phyloP scores from a whole-genome alignment of 2,888 invertebrate genomes.

The Pyrocoelia pectoralis region DNA sequence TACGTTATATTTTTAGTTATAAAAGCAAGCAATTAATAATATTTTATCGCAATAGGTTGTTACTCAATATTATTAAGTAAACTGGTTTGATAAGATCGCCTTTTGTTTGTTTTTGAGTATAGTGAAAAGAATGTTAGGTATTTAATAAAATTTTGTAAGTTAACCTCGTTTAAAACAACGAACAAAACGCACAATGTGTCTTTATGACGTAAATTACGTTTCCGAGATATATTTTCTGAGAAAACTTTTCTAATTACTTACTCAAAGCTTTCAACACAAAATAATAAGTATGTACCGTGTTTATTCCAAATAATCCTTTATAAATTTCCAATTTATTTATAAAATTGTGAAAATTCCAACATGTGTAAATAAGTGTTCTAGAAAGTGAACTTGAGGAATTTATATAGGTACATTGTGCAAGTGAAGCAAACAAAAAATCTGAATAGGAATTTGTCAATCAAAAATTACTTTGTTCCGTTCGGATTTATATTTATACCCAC shows the following conservation, averaged over 20 bases:
- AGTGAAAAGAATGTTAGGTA: background rate
- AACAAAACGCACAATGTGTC: background rate
- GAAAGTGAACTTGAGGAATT: constrained; percentile 12
- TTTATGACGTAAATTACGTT: constrained; percentile 6
- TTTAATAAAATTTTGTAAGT: constrained; percentile 1
- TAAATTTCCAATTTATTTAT: constrained; percentile 24
- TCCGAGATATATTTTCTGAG: constrained; percentile 14
- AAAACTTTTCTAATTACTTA: constrained; percentile 18
- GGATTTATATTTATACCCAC: no score
- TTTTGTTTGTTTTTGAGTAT: background rate
- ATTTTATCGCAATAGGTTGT: no score
- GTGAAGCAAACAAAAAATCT: constrained; percentile 13
- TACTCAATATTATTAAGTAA: no score
- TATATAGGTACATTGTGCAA: constrained; percentile 9
- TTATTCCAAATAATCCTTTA: constrained; percentile 18
- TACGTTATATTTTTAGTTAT: no score
- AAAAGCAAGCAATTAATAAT: no score
- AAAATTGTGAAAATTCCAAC: constrained; percentile 14
- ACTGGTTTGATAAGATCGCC: background rate
- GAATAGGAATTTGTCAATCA: constrained; percentile 15
- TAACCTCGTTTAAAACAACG: background rate
- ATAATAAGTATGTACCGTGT: constrained; percentile 23
- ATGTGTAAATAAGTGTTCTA: constrained; percentile 26
- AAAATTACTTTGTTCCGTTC: constrained; percentile 3
- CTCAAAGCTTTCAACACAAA: constrained; percentile 17